Base-by-base conservation (phyloP, 2,888 invertebrate genomes). In the Pterobdella sp. region DNA sequence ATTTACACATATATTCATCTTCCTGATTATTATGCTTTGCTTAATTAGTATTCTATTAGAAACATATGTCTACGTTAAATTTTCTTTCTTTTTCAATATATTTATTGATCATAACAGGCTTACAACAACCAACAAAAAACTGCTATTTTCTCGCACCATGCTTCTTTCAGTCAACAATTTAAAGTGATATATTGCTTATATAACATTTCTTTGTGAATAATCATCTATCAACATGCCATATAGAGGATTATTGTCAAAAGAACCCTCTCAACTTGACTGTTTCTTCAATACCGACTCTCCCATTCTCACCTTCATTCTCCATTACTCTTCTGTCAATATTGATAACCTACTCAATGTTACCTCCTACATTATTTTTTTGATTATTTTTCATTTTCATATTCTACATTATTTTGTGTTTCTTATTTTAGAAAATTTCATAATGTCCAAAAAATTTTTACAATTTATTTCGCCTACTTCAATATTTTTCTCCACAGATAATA, bases 121-220 rank as follows among this genome's bases (percentile, higher is more conserved):
- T 14, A 34, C 35, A 32, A 72, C 71, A n/a, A 72, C 63, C 52
- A 75, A 69, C 42, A 37, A 36, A 26, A 74, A 73, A 63, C 67
- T 75, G n/a, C 52, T 74, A 35, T 67, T 60, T 29, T 74, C 74
- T 26, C 63, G 73, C 32, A 71, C 74, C 1, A 42, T 74, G 3
- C 68, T 75, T 14, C 35, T 72, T 34, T 64, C 64, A 18, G 32
- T 73, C 7, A 66, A 49, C 4, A 75, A 73, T 32, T 36, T 35
- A 4, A 37, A 72, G 75, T 74, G 4, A 4, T 56, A 26, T 7
- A 26, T 56, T n/a, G 18, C 42, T 42, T 18, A 42, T 42, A 42
- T 42, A 14, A 18, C 42, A 42, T 42, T 42, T 4, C 64, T n/a
- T 10, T 37, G n/a, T 26, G 64, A 49, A 26, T 52, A 18, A 34